These are phyloP conservation scores for Acleris literana DNA, from an alignment of 2,888 invertebrate species.

Conservation along the genomic window DNA sequence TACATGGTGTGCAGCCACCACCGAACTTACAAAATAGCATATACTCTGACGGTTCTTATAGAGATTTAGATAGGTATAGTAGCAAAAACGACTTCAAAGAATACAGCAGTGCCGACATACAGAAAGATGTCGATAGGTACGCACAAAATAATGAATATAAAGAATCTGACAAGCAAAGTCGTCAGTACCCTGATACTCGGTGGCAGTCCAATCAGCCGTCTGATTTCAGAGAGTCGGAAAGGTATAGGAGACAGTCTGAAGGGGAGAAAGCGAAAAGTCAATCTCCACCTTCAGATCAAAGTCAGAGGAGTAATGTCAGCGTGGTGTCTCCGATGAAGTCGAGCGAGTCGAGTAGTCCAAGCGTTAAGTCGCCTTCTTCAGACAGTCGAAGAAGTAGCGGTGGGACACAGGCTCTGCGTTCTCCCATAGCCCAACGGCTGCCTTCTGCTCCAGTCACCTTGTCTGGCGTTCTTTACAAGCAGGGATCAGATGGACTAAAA, in stretches of 20 bases:
- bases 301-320: conserved; percentile 59
- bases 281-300: conserved; percentile 66
- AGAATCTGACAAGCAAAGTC: conserved; percentile 69
- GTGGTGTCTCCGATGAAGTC: conserved; percentile 76
- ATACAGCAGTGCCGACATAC: conserved; percentile 70
- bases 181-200: conserved; percentile 68
- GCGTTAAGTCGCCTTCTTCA: conserved; percentile 77
- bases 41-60: conserved; percentile 75
- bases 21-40: conserved; percentile 79
- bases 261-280: conserved; percentile 63
- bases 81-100: conserved; percentile 76
- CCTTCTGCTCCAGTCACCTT: conserved; percentile 93
- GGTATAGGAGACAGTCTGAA: conserved; percentile 63
- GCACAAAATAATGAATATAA: conserved; percentile 70
- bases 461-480: conserved; percentile 95
- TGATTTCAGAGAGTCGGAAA: conserved; percentile 66
- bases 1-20: conserved; percentile 81
- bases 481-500: conserved; percentile 96
- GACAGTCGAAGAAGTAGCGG: conserved; percentile 79
- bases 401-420: conserved; percentile 86
- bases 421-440: conserved; percentile 93
- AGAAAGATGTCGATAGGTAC: conserved; percentile 69
- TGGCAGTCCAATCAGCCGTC: conserved; percentile 69
- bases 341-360: conserved; percentile 75
- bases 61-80: conserved; percentile 75